phyloP scores from a whole-genome alignment of 2,888 invertebrate species.

The Apamea crenata region DNA sequence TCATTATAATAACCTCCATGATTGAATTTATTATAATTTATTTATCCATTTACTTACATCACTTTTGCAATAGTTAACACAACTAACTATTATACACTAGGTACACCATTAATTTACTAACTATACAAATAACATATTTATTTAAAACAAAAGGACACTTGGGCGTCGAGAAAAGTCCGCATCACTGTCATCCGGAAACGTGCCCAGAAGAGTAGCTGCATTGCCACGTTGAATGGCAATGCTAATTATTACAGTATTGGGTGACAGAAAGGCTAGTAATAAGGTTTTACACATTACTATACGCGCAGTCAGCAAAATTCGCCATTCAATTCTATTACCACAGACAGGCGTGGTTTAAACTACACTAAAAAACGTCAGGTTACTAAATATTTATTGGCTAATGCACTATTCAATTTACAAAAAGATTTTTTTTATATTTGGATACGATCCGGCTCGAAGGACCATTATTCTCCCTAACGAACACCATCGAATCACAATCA shows the following conservation, averaged over 20 bases:
- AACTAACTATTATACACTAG: too few relatives aligned
- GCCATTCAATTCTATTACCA: not conserved
- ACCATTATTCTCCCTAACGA: not conserved
- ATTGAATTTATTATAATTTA: too few relatives aligned
- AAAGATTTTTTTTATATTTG: not conserved
- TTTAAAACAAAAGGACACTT: too few relatives aligned
- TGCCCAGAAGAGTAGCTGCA: too few relatives aligned
- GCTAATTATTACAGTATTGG: not conserved
- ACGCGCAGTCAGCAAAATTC: not conserved
- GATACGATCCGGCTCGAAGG: conserved; percentile 24
- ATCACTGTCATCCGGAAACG: too few relatives aligned
- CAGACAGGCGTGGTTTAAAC: not conserved
- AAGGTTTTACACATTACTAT: not conserved
- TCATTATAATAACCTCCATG: not conserved
- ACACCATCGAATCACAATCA: not conserved
- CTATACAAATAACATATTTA: too few relatives aligned
- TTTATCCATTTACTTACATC: too few relatives aligned
- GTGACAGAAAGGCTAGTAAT: not conserved
- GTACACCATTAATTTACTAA: too few relatives aligned
- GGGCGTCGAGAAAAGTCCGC: too few relatives aligned
- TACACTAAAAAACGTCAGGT: not conserved
- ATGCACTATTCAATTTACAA: not conserved
- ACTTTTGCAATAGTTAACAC: too few relatives aligned
- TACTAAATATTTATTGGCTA: not conserved
- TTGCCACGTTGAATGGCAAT: too few relatives aligned